phyloP scores from a whole-genome alignment of 2,797 vertebrate genomes.

The Pelobates cultripes region DNA sequence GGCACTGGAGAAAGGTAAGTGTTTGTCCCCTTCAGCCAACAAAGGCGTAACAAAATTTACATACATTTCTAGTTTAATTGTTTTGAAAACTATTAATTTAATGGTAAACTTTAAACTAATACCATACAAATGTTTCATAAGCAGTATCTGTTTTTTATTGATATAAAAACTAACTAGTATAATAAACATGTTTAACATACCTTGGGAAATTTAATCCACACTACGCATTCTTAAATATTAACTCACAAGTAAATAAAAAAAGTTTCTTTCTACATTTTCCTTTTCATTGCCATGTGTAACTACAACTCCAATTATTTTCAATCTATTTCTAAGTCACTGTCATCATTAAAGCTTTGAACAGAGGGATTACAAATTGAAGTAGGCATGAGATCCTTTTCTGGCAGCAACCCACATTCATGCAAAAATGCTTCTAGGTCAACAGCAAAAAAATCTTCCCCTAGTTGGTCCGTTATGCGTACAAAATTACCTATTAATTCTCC shows the following conservation, averaged over 20 bases:
- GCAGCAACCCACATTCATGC: constrained; percentile 92
- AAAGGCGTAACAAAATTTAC: no score
- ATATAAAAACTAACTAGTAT: neutral
- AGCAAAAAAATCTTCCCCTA: constrained; percentile 96
- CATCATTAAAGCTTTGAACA: constrained; percentile 82
- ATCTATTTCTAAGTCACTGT: constrained; percentile 94
- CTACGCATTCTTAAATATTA: constrained; percentile 11
- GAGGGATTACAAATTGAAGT: constrained; percentile 81
- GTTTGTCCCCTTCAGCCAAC: no score
- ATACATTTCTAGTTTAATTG: neutral
- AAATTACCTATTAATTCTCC: constrained; percentile 97
- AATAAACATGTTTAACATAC: constrained; percentile 9
- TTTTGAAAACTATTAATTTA: neutral
- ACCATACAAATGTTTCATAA: neutral
- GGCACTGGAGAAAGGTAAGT: no score
- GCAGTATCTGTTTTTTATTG: no score
- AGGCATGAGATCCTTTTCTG: constrained; percentile 81
- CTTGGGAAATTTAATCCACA: constrained; percentile 1
- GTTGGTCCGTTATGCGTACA: constrained; percentile 94
- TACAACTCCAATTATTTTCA: constrained; percentile 61
- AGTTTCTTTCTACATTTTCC: no score
- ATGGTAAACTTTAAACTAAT: no score
- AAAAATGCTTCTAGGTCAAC: constrained; percentile 93
- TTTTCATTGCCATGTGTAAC: neutral
- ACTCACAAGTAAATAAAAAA: neutral